Evolutionary conservation across 2,888 invertebrate species (phyloP).

Genomic region (Brachypterus glaber): DNA sequence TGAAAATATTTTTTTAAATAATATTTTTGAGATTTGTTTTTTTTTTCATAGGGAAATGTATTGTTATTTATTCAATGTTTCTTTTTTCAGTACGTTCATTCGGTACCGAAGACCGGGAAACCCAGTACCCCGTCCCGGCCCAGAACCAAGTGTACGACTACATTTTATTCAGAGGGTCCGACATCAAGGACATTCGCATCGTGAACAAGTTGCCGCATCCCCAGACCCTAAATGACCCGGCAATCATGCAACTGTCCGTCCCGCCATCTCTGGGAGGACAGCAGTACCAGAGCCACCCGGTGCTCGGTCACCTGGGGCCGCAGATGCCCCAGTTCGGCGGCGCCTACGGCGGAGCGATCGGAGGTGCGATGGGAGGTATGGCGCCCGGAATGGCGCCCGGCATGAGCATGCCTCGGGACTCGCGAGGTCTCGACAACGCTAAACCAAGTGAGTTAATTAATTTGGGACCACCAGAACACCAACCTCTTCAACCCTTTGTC

Average conservation of each 20-base stretch:
- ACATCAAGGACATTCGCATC: conserved; percentile 97
- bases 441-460: conserved; percentile 58
- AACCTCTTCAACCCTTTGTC: conserved; percentile 36
- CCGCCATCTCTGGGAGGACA: conserved; percentile 58
- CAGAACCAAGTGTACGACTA: conserved; percentile 98
- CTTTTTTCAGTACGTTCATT: conserved; percentile 82
- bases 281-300: conserved; percentile 61
- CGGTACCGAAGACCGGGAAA: conserved; percentile 96
- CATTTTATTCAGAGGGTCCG: conserved; percentile 94
- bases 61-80: not conserved
- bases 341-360: conserved; percentile 42
- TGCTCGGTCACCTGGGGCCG: conserved; percentile 48
- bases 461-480: conserved; percentile 32
- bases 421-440: conserved; percentile 26
- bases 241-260: conserved; percentile 87
- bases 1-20: too few species aligned
- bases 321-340: conserved; percentile 45
- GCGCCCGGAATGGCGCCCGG: conserved; percentile 40
- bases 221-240: conserved; percentile 82
- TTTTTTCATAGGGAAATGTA: not conserved
- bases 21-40: not conserved
- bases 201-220: conserved; percentile 78
- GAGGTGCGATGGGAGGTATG: conserved; percentile 36
- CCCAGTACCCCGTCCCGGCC: conserved; percentile 89
- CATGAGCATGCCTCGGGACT: conserved; percentile 41